These are phyloP conservation scores for Centropus bengalensis DNA, from an alignment of 2,113 vertebrate genomes.

Conservation along the genomic window DNA sequence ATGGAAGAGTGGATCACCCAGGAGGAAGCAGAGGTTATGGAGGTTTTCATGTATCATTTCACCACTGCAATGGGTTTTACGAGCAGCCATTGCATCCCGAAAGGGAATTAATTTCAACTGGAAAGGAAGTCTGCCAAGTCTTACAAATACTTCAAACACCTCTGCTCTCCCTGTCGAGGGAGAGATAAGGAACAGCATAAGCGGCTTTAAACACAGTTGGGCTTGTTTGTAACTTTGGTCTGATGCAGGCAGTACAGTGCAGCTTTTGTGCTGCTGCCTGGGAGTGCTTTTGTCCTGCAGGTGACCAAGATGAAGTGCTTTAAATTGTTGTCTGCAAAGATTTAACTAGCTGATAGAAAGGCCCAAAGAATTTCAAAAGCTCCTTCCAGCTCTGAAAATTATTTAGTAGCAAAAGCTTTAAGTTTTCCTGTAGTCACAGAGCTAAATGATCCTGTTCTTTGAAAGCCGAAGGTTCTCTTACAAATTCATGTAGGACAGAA, in stretches of 20 bases:
- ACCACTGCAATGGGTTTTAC: neutral
- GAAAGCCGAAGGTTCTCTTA: accelerated
- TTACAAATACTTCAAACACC: neutral
- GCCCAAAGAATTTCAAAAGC: neutral
- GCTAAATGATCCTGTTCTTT: neutral
- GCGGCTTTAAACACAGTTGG: neutral
- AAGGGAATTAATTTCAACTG: neutral
- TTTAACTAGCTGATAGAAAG: neutral
- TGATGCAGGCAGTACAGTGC: neutral
- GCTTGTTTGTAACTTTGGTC: neutral
- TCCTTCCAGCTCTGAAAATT: neutral
- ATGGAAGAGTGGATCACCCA: neutral
- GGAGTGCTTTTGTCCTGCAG: neutral
- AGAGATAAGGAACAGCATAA: neutral
- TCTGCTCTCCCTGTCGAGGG: neutral
- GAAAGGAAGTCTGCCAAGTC: neutral
- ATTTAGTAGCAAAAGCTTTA: neutral
- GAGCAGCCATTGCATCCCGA: neutral
- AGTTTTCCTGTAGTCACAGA: accelerated
- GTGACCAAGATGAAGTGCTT: neutral
- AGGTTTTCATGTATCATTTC: neutral
- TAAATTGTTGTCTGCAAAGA: neutral
- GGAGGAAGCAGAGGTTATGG: neutral
- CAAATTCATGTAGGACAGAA: neutral
- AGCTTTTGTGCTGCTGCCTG: neutral